A percentile compares a stretch with the other conserved stretches of the same genome.
phyloP scores from a whole-genome alignment of 2,113 vertebrate genomes.

The Halichoeres trimaculatus region DNA sequence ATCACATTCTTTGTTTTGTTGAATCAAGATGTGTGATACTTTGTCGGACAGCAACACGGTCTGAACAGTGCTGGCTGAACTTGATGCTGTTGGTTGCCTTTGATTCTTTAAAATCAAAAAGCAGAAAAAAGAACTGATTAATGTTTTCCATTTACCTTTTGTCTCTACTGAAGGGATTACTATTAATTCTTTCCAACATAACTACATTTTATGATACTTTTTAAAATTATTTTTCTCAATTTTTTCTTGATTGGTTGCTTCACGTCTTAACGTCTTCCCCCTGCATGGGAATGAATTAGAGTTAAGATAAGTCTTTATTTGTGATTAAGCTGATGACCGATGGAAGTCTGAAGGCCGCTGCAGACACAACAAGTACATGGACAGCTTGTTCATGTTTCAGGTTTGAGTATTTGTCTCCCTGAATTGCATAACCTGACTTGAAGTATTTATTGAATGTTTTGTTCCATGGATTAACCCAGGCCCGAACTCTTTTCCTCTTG shows the following conservation, averaged over 20 bases:
- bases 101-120: no score
- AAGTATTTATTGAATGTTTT: conserved; percentile 31
- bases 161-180: no score
- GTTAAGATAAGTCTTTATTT: no score
- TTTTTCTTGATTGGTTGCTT: not conserved
- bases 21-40: not conserved
- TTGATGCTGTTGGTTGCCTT: not conserved
- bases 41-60: not conserved
- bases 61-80: not conserved
- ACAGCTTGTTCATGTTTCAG: not conserved
- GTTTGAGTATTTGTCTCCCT: conserved; percentile 26
- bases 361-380: conserved; percentile 7
- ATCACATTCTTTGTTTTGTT: not conserved
- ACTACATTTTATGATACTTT: no score
- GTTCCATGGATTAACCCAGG: conserved; percentile 10
- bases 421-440: conserved; percentile 42
- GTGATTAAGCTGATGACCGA: no score
- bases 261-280: no score
- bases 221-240: no score
- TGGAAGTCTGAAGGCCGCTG: conserved; percentile 2
- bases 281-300: not conserved
- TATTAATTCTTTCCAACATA: no score
- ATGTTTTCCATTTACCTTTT: no score
- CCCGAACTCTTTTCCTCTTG: not conserved
- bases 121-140: no score